phyloP scores from a whole-genome alignment of 2,797 vertebrate species.

The Discoglossus pictus region DNA sequence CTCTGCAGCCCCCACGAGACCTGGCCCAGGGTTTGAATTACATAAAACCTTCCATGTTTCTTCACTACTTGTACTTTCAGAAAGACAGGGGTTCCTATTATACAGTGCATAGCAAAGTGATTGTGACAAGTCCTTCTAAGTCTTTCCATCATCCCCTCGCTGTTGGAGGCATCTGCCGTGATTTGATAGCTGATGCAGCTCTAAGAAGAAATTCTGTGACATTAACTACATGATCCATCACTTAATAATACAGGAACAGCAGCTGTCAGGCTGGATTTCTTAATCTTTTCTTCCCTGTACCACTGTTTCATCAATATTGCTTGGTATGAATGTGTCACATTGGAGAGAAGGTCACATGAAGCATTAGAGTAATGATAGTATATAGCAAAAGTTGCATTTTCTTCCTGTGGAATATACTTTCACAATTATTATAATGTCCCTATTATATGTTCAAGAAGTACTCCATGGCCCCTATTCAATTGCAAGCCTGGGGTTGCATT shows the following conservation, averaged over 20 bases:
- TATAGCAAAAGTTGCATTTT: not conserved
- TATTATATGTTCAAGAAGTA: too few species aligned
- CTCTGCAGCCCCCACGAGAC: conserved; percentile 3
- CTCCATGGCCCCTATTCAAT: too few species aligned
- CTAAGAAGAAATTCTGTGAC: conserved; percentile 32
- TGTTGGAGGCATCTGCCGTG: conserved; percentile 28
- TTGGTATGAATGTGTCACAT: conserved; percentile 23
- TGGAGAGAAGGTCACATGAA: conserved; percentile 32
- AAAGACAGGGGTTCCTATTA: conserved; percentile 29
- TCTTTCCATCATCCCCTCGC: conserved; percentile 21
- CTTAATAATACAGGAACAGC: conserved; percentile 45
- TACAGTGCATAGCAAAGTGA: conserved; percentile 11
- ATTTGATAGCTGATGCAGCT: conserved; percentile 28
- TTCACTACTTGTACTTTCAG: conserved; percentile 17
- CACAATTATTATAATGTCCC: too few species aligned
- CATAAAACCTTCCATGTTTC: conserved; percentile 15
- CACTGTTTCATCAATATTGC: conserved; percentile 44
- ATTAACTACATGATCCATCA: conserved; percentile 50
- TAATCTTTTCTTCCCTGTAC: conserved; percentile 31
- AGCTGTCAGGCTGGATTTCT: conserved; percentile 38
- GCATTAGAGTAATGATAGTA: conserved; percentile 23
- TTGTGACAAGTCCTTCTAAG: conserved; percentile 30
- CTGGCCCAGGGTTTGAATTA: conserved; percentile 14
- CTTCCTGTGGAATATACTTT: too few species aligned
- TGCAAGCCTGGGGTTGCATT: too few species aligned